Conservation (phyloP, 2,797 vertebrate species). For the Champsocephalus esox region DNA sequence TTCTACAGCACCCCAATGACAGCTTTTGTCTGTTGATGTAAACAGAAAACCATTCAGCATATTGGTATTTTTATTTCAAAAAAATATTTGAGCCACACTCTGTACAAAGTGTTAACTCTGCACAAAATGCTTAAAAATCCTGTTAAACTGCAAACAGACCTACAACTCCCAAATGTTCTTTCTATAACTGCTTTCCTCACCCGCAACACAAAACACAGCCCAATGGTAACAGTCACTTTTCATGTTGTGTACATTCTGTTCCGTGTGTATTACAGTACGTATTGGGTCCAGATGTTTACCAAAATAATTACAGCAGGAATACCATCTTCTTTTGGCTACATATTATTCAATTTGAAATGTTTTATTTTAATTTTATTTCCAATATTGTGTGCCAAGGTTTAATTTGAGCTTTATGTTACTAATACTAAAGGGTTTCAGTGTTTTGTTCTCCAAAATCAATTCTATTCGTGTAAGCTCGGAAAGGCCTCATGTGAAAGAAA, state of each 20-base stretch:
- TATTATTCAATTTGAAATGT: not conserved
- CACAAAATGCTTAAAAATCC: slow-evolving; percentile 20
- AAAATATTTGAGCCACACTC: not conserved
- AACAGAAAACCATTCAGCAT: slow-evolving; percentile 9
- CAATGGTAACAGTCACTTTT: not conserved
- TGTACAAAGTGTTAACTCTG: not conserved
- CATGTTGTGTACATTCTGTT: no score
- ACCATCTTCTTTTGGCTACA: slow-evolving; percentile 4
- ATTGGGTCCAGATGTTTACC: not conserved
- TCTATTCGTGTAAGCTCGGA: slow-evolving; percentile 60
- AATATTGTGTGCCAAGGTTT: not conserved
- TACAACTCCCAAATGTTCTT: not conserved
- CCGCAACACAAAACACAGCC: not conserved
- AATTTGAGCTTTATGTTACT: not conserved
- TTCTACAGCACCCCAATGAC: slow-evolving; percentile 24
- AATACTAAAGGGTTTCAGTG: slow-evolving; percentile 18
- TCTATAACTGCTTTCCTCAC: not conserved
- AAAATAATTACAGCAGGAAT: not conserved
- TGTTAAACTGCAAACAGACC: not conserved
- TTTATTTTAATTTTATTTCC: not conserved
- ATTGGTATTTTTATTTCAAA: slow-evolving; percentile 12
- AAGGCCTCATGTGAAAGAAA: slow-evolving; percentile 87
- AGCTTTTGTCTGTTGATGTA: not conserved
- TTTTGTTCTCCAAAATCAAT: slow-evolving; percentile 37
- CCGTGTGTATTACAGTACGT: not conserved